Base-by-base conservation (phyloP, 2,888 invertebrate species). In the Lasius platythorax region DNA sequence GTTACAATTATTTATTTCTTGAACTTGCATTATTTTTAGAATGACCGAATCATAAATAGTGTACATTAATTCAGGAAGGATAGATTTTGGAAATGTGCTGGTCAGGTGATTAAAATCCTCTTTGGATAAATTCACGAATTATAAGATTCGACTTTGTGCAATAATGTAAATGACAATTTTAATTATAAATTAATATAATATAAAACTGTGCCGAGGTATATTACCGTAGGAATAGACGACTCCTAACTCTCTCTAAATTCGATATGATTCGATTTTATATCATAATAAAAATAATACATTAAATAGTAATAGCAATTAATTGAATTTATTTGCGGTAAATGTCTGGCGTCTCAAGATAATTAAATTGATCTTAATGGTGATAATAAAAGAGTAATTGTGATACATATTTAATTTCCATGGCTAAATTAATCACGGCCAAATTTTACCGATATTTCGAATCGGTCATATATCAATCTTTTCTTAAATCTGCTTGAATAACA, bases 91-190 rank as follows among this genome's bases (percentile, higher is more conserved):
- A 5, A 37, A 66, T 40, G 37, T 66, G 37, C 37, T 46, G 11
- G 6, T 64, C 11, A 37, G 50, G 3, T 76, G 11, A 23, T 64
- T 53, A n/a, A 8, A 4, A 11, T 23, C 12, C 9, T 56, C 23
- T 37, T 72, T 23, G 15, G 0, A 23, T 72, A 15, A 72, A 72
- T 72, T 72, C 9, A 6, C 5, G 11, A 8, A 12, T n/a, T 11
- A 37, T 56, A 12, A 9, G 28, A 56, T 0, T 56, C 43, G 15
- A 30, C 5, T 68, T 46, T 68, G 5, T 18, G 2, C 18, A 68
- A 18, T 68, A 68, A 68, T 67, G 15, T 67, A 67, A 67, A 43
- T 8, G 40, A 67, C 9, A 67, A 68, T 68, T 68, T 46, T 30
- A 30, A 68, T 68, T 30, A 46, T 46, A 68, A 46, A 43, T 18